A percentile compares a stretch with the other conserved stretches of the same genome.
phyloP scores from a whole-genome alignment of 2,888 invertebrate genomes.

The Elmis aenea region DNA sequence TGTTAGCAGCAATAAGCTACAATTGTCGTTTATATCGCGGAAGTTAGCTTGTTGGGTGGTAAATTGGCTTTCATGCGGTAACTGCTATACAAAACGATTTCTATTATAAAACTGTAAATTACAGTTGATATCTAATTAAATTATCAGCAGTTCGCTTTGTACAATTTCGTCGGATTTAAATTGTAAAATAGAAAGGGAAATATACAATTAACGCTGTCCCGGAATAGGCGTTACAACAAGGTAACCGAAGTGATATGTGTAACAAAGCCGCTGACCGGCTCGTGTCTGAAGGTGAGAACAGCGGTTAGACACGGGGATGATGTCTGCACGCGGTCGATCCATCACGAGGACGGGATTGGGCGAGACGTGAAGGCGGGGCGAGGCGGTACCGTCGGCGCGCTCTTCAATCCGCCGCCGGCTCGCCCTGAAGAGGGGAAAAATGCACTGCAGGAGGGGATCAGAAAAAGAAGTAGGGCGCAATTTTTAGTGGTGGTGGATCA shows the following conservation, averaged over 20 bases:
- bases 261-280: conserved; percentile 29
- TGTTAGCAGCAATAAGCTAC: no score
- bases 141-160: no score
- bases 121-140: no score
- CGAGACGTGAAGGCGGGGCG: conserved; percentile 47
- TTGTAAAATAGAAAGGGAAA: no score
- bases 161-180: no score
- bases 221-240: no score
- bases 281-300: conserved; percentile 40
- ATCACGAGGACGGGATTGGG: conserved; percentile 46
- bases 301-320: conserved; percentile 37
- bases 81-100: no score
- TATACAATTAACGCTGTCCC: no score
- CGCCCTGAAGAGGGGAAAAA: conserved; percentile 53
- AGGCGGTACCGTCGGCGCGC: conserved; percentile 43
- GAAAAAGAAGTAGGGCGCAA: conserved; percentile 49
- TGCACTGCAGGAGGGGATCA: conserved; percentile 38
- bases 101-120: no score
- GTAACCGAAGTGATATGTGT: not conserved
- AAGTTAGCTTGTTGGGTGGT: no score
- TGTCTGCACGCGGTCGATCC: conserved; percentile 45
- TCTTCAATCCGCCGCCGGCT: conserved; percentile 45
- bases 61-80: no score
- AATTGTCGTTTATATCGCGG: no score
- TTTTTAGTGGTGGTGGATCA: conserved; percentile 49